A percentile compares a stretch with the other conserved stretches of the same genome.
Conservation (phyloP, 2,113 vertebrate genomes). For the Aptenodytes patagonicus region DNA sequence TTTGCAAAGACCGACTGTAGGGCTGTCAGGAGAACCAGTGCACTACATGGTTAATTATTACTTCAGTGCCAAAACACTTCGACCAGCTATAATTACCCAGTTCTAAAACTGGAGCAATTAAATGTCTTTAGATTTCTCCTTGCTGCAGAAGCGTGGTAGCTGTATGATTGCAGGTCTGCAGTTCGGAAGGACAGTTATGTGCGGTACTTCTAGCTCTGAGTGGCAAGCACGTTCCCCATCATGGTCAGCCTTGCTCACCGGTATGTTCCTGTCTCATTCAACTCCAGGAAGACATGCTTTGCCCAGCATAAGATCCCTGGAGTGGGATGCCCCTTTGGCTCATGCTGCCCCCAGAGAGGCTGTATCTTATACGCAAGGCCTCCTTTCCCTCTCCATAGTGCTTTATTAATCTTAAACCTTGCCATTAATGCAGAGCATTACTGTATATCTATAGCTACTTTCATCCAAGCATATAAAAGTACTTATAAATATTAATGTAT, state of each 20-base stretch:
- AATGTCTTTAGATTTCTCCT: neutral
- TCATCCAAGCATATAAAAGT: slow-evolving; percentile 7
- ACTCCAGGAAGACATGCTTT: neutral
- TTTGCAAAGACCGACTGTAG: neutral
- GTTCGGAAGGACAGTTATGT: neutral
- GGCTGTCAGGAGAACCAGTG: neutral
- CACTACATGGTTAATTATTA: slow-evolving; percentile 16
- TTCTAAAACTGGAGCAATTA: slow-evolving; percentile 23
- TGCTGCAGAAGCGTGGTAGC: neutral
- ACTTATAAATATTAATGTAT: slow-evolving; percentile 26
- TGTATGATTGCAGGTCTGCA: neutral
- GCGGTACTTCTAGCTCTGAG: neutral
- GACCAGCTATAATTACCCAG: neutral
- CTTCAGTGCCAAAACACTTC: neutral
- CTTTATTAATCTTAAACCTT: neutral
- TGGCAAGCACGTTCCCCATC: neutral
- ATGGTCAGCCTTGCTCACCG: neutral
- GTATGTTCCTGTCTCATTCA: neutral
- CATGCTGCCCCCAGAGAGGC: neutral
- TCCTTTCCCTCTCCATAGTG: neutral
- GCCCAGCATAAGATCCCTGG: neutral
- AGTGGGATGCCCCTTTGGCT: neutral
- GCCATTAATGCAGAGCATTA: neutral
- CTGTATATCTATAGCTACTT: neutral
- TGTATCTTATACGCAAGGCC: neutral